Base-by-base conservation (phyloP, 2,888 invertebrate genomes). In the Hydrotaea cyrtoneurina region DNA sequence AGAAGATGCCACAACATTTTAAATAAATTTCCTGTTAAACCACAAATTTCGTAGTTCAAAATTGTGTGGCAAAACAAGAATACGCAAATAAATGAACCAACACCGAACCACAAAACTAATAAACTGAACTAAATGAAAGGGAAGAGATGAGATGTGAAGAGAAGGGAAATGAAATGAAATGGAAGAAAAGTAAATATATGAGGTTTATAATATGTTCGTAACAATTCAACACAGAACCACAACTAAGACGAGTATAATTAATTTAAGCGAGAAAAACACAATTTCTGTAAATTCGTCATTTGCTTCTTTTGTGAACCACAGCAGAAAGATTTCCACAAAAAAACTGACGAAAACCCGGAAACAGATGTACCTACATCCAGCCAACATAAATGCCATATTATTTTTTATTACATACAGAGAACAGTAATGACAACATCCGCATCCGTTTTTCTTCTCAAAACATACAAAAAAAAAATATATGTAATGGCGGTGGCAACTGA, bases 401-500 rank as follows among this genome's bases (percentile, higher is more conserved):
- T 36, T n/a, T 26, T 62, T 11, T 59, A 8, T 59, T 59, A 31
- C 62, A 36, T 17, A 55, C 55, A 8, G 21, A 59, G 23, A 69
- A 17, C 13, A 46, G 23, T 69, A 69, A 69, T 46, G 69, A 69
- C 69, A 69, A 69, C 46, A 69, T 69, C 69, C 46, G 69, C 46
- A 46, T 69, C 69, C 69, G 69, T 46, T 69, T 43, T 21, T 1
- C 5, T 23, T 69, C 3, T 11, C 69, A 23, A 66, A 2, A 31
- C 8, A 26, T 8, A 8, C 7, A 10, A 11, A 13, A 10, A 39
- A 39, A 10, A 39, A 8, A 39, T 8, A 13, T 23, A 23, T 39
- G 11, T 10, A 23, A 43, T 15, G 46, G 23, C 43, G 23, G 15
- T 21, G 21, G n/a, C 59, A 59, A 23, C 19, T 19, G 2, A 17